Evolutionary conservation across 2,113 vertebrate species (phyloP), one percentile per base, ranked within the genome.

Genomic region (Sapayoa aenigma): DNA sequence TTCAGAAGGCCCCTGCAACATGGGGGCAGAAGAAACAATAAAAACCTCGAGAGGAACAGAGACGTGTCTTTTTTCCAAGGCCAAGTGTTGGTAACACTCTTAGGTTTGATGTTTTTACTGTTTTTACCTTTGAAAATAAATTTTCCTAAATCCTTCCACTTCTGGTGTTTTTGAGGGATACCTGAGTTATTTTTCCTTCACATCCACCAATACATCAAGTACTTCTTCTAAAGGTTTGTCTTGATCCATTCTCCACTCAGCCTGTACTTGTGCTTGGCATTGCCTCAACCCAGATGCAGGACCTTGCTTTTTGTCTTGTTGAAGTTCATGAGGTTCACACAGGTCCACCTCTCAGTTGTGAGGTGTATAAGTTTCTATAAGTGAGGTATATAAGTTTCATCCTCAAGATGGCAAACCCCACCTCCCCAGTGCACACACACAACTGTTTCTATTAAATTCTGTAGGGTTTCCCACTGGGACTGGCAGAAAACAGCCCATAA

Each of bases 141-240:
- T 47, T 21, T 47, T 47, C 46, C 46, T 47, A 47, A 47, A 22
- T 47, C 21, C 21, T 22, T 47, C 46, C 46, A 47, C 9, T 47
- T 21, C 46, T 21, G 46, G 9, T 10, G 21, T 47, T 47, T 47
- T 22, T 47, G 46, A 9, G 46, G 46, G 46, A 47, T 47, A 22
- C 46, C 22, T 47, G 46, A 47, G 21, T 22, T 47, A 47, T 47
- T 47, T 47, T 47, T 47, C 46, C 21, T 47, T 47, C 46, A 22
- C 21, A 55, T 5, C 28, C 1, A 23, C 25, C 30, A 33, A 9
- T 46, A 53, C 3, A 15, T 5, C 1, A 1, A 14, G n/a, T 31
- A 30, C 25, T 75, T 10, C 24, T 47, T 8, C 24, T 5, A n/a
- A 35, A 6, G 17, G 11, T 5, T 47, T n/a, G 21, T 42, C 47